Percentiles rank a stretch among this genome's conserved stretches.
Conservation (phyloP, 2,113 vertebrate genomes). For the Myxocyprinus asiaticus region DNA sequence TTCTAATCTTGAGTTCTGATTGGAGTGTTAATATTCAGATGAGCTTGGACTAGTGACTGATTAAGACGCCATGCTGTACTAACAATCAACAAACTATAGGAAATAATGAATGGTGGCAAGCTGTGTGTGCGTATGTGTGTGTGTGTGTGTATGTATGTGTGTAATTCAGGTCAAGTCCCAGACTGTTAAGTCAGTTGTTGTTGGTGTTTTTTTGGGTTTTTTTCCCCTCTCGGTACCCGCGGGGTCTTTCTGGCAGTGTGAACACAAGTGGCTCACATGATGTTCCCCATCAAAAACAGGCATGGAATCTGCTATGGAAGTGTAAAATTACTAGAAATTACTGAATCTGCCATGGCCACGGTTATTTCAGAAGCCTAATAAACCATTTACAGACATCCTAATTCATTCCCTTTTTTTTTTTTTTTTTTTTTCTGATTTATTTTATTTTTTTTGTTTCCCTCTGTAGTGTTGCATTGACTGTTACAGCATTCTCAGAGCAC, state of each 20-base stretch:
- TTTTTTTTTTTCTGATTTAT: neutral
- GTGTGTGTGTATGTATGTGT: constrained; percentile 22
- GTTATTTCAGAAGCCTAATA: constrained; percentile 3
- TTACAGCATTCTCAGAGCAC: constrained; percentile 1
- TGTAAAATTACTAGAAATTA: constrained; percentile 32
- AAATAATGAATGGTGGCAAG: constrained; percentile 45
- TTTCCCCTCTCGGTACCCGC: constrained; percentile 23
- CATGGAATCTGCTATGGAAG: constrained; percentile 36
- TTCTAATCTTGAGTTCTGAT: constrained; percentile 42
- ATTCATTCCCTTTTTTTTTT: neutral
- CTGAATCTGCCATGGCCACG: neutral
- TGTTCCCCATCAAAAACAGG: constrained; percentile 31
- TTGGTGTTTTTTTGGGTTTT: constrained; percentile 35
- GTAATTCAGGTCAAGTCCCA: constrained; percentile 54
- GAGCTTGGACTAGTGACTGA: constrained; percentile 44
- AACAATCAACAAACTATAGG: constrained; percentile 42
- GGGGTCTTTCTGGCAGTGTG: constrained; percentile 37
- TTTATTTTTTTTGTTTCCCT: neutral
- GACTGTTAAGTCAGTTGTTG: constrained; percentile 44
- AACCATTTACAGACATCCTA: constrained; percentile 8
- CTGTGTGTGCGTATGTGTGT: constrained; percentile 20
- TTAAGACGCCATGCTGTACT: constrained; percentile 46
- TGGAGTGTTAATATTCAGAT: constrained; percentile 49
- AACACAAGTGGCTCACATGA: constrained; percentile 25
- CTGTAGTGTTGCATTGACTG: constrained; percentile 11